Evolutionary conservation across 2,888 invertebrate genomes (phyloP).

Genomic region (Andrena fulva): DNA sequence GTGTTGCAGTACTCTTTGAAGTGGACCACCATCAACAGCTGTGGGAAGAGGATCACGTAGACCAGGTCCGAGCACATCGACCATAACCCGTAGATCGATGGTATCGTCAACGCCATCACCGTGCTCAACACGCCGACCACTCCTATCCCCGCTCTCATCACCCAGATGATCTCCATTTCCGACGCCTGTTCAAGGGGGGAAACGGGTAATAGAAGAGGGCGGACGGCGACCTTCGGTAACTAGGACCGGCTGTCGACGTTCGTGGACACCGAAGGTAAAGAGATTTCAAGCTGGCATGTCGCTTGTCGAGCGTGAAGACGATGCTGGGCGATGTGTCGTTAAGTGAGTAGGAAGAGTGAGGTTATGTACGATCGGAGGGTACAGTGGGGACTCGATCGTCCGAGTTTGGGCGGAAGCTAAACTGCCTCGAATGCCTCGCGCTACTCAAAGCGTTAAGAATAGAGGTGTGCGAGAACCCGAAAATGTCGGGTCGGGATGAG

Average conservation of each 20-base stretch:
- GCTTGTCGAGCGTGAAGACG: not conserved
- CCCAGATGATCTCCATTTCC: conserved; percentile 98
- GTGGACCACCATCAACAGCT: conserved; percentile 98
- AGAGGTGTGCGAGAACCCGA: too few species aligned
- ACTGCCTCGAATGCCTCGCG: too few species aligned
- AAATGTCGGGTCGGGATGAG: too few species aligned
- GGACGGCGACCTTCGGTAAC: conserved; percentile 21
- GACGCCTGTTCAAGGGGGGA: conserved; percentile 89
- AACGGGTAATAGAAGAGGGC: conserved; percentile 42
- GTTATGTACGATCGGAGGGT: not conserved
- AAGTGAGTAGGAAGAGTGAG: not conserved
- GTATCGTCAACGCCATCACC: conserved; percentile 98
- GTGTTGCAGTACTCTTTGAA: conserved; percentile 97
- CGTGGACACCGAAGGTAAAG: conserved; percentile 6
- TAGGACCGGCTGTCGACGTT: conserved; percentile 28
- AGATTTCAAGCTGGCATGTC: not conserved
- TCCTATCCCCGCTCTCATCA: conserved; percentile 96
- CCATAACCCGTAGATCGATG: conserved; percentile 99
- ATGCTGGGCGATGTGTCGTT: not conserved
- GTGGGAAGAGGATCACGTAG: conserved; percentile 99
- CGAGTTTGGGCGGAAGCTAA: too few species aligned
- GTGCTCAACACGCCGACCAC: conserved; percentile 96
- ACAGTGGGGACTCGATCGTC: too few species aligned
- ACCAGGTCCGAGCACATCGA: conserved; percentile 99
- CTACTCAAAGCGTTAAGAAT: too few species aligned